Conservation (phyloP, 2,113 vertebrate species). For the Natator depressus region DNA sequence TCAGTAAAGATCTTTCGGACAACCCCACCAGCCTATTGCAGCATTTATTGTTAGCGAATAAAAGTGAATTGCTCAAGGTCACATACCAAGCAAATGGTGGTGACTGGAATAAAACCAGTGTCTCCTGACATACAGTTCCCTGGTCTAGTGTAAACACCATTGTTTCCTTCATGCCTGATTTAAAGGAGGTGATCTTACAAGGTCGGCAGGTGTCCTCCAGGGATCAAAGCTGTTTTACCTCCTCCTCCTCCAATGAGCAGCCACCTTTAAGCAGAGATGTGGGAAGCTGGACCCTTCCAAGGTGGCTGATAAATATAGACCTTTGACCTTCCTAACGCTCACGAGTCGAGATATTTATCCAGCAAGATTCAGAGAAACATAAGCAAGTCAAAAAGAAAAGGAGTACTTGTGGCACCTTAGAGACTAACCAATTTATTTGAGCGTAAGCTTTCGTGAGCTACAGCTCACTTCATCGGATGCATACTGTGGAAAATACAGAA, state of each 20-base stretch:
- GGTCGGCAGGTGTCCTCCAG: background rate
- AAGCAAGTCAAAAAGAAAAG: background rate
- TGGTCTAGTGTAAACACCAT: background rate
- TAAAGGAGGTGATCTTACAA: background rate
- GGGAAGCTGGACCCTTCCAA: background rate
- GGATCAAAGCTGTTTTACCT: background rate
- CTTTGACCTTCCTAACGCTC: slow-evolving; percentile 21
- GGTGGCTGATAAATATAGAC: background rate
- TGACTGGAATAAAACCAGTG: background rate
- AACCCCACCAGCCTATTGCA: background rate
- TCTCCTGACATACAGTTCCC: background rate
- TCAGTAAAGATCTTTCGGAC: background rate
- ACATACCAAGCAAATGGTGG: background rate
- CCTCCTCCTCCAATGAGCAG: background rate
- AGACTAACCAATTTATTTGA: too few relatives aligned
- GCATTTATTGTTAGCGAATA: background rate
- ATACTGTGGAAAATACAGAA: too few relatives aligned
- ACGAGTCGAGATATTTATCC: slow-evolving; percentile 31
- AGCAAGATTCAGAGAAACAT: background rate
- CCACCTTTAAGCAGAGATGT: background rate
- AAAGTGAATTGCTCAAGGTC: background rate
- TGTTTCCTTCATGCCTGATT: background rate
- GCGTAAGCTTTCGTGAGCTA: too few relatives aligned
- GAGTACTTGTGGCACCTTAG: too few relatives aligned
- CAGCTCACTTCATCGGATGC: too few relatives aligned